A percentile compares a stretch with the other conserved stretches of the same genome.
These are phyloP conservation scores for Rhincodon typus DNA, from an alignment of 2,797 vertebrate species.

Conservation along the genomic window DNA sequence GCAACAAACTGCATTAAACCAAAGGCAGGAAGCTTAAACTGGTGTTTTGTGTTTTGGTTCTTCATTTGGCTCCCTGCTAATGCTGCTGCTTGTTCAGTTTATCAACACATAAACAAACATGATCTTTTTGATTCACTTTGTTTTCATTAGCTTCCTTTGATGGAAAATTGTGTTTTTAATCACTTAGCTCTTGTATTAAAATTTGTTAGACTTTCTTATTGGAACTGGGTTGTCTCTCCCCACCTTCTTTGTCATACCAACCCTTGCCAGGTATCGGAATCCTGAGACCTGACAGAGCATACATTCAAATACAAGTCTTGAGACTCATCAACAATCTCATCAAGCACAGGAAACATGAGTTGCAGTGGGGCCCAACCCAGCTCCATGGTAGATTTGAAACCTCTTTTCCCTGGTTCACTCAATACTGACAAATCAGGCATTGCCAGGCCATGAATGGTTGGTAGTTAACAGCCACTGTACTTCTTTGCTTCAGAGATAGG, in stretches of 20 bases:
- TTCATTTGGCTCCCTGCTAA: background rate
- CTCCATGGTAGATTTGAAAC: background rate
- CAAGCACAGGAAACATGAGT: background rate
- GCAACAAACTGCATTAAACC: background rate
- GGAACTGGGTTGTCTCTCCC: background rate
- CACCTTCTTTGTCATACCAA: background rate
- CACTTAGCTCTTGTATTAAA: background rate
- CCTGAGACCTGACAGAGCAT: background rate
- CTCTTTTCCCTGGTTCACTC: background rate
- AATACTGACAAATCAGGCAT: background rate
- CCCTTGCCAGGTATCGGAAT: background rate
- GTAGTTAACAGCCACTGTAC: background rate
- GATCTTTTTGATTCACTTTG: background rate
- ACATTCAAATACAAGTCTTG: background rate
- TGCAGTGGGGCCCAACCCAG: background rate
- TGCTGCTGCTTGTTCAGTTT: background rate
- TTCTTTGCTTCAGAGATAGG: too few species aligned
- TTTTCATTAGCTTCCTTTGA: background rate
- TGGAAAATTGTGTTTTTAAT: background rate
- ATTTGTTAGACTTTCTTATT: too few species aligned
- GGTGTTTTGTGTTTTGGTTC: background rate
- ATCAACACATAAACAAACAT: background rate
- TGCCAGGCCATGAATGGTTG: background rate
- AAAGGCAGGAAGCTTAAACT: slow-evolving; percentile 6
- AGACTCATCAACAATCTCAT: background rate